Evolutionary conservation across 2,888 invertebrate species (phyloP).

Genomic region (Choreutis nemorana): DNA sequence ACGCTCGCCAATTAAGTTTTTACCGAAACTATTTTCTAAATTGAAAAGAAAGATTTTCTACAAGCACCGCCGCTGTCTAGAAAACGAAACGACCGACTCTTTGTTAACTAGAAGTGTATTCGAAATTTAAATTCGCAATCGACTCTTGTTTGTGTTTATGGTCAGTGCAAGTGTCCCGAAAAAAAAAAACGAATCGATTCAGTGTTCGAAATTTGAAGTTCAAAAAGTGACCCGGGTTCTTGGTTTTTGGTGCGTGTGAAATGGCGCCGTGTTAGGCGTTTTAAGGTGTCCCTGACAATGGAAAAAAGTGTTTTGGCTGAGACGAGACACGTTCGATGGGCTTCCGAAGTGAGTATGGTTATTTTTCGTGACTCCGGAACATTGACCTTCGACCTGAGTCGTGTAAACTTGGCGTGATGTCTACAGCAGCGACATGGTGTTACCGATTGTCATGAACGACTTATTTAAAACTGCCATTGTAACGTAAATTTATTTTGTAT

Average conservation of each 20-base stretch:
- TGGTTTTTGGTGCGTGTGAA: constrained; percentile 27
- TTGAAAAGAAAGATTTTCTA: constrained; percentile 25
- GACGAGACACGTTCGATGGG: constrained; percentile 52
- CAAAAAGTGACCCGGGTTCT: constrained; percentile 1
- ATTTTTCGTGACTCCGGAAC: constrained; percentile 6
- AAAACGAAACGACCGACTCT: constrained; percentile 38
- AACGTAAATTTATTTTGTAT: no score
- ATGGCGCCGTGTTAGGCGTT: no score
- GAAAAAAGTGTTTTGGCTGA: constrained; percentile 56
- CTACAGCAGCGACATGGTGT: no score
- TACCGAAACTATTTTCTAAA: constrained; percentile 41
- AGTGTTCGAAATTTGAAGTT: constrained; percentile 23
- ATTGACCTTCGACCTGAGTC: constrained; percentile 16
- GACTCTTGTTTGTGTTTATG: no score
- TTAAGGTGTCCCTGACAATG: constrained; percentile 43
- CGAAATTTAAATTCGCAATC: no score
- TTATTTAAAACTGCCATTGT: no score
- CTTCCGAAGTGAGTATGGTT: constrained; percentile 45
- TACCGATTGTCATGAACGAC: no score
- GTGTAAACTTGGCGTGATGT: no score
- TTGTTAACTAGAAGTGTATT: no score
- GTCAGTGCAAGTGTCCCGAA: no score
- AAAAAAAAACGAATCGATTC: no score
- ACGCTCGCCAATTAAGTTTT: constrained; percentile 40
- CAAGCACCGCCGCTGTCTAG: constrained; percentile 27